phyloP scores from a whole-genome alignment of 2,113 vertebrate species.

The Coturnix japonica region DNA sequence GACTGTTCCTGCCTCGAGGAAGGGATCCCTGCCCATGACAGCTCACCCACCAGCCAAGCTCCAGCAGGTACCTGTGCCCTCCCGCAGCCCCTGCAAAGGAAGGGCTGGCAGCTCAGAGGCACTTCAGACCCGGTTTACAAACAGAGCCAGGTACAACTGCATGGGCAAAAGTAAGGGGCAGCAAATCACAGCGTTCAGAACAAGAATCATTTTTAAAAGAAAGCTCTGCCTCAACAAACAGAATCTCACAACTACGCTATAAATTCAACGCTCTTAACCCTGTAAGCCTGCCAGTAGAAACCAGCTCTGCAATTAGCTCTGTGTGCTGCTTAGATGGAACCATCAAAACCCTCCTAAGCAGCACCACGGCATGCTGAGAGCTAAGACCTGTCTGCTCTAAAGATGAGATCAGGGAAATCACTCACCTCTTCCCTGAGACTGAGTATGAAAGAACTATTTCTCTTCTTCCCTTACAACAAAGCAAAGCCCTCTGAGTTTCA shows the following conservation, averaged over 20 bases:
- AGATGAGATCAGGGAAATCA: background rate
- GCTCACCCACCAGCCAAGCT: background rate
- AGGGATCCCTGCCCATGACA: background rate
- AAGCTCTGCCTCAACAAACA: background rate
- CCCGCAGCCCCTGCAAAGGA: background rate
- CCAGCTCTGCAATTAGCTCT: background rate
- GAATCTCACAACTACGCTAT: background rate
- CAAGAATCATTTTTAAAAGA: background rate
- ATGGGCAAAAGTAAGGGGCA: background rate
- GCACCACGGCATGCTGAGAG: background rate
- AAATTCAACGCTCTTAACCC: background rate
- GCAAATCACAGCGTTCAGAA: background rate
- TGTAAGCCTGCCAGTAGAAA: background rate
- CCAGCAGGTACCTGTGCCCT: background rate
- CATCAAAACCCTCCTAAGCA: background rate
- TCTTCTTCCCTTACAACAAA: background rate
- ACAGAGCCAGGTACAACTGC: background rate
- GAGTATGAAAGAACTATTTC: background rate
- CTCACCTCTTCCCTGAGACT: background rate
- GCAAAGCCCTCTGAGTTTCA: background rate
- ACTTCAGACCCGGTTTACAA: no score
- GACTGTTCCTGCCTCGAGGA: background rate
- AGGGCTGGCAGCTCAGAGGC: background rate
- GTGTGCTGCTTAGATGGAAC: background rate
- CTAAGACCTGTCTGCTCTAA: background rate